These are phyloP conservation scores for Rhagologus leucostigma DNA, from an alignment of 2,113 vertebrate species.

Conservation along the genomic window DNA sequence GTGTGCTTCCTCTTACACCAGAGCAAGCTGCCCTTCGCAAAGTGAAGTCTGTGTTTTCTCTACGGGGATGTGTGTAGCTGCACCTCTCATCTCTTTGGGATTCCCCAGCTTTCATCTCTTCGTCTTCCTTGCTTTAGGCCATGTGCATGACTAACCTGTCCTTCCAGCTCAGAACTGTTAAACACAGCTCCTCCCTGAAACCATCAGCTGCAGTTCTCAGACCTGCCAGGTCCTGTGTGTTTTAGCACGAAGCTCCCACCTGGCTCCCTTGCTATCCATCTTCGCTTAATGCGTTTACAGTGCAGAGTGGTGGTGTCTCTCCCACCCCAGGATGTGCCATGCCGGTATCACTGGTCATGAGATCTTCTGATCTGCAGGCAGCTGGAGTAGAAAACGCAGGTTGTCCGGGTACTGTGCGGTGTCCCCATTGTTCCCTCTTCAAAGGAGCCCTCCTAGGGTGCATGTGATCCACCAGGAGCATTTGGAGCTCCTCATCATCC, in stretches of 20 bases:
- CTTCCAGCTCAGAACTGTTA: not conserved
- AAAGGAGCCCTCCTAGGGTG: not conserved
- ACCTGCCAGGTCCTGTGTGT: not conserved
- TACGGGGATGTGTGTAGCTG: not conserved
- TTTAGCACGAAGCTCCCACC: not conserved
- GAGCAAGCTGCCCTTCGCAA: not conserved
- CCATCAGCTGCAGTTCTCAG: not conserved
- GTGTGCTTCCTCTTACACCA: not conserved
- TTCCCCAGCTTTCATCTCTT: conserved; percentile 21
- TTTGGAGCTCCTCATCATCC: not conserved
- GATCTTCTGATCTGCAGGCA: not conserved
- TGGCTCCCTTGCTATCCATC: not conserved
- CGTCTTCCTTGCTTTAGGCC: conserved; percentile 23
- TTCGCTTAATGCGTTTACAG: not conserved
- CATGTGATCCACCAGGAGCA: not conserved
- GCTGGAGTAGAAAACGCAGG: not conserved
- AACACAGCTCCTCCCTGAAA: conserved; percentile 16
- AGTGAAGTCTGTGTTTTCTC: not conserved
- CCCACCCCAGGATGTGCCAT: not conserved
- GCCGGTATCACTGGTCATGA: not conserved
- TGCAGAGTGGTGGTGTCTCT: not conserved
- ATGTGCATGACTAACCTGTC: conserved; percentile 14
- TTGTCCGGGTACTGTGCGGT: not conserved
- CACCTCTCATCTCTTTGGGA: not conserved
- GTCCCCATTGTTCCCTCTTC: not conserved